Conservation (phyloP, 2,888 invertebrate genomes). For the Cantharis lateralis region DNA sequence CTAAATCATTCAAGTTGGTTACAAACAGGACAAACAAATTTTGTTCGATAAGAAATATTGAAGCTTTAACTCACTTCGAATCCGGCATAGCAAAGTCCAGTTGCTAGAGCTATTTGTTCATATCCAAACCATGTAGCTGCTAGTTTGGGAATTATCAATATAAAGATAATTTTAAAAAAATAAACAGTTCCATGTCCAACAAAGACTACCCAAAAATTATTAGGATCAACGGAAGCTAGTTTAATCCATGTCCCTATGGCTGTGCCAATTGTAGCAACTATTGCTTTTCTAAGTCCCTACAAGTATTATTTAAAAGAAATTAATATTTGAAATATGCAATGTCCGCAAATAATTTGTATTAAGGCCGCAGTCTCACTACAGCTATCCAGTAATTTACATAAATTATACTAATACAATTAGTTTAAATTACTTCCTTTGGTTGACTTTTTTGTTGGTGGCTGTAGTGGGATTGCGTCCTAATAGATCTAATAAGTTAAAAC, state of each 20-base stretch:
- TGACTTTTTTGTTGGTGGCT: no score
- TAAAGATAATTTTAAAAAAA: background rate
- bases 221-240: background rate
- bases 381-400: no score
- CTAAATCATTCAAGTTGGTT: background rate
- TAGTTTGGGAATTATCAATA: background rate
- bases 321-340: no score
- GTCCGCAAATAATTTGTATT: no score
- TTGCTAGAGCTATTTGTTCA: background rate
- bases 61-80: background rate
- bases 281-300: background rate
- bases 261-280: background rate
- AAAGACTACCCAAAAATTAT: background rate
- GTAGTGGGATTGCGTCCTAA: no score
- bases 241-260: background rate
- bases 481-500: background rate
- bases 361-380: no score
- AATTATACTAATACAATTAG: no score
- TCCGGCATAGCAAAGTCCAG: background rate
- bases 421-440: no score
- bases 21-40: no score
- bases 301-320: background rate
- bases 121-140: background rate
- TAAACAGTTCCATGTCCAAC: background rate
- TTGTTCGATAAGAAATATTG: background rate